Base-by-base conservation (phyloP, 2,797 vertebrate species). In the Anableps anableps region DNA sequence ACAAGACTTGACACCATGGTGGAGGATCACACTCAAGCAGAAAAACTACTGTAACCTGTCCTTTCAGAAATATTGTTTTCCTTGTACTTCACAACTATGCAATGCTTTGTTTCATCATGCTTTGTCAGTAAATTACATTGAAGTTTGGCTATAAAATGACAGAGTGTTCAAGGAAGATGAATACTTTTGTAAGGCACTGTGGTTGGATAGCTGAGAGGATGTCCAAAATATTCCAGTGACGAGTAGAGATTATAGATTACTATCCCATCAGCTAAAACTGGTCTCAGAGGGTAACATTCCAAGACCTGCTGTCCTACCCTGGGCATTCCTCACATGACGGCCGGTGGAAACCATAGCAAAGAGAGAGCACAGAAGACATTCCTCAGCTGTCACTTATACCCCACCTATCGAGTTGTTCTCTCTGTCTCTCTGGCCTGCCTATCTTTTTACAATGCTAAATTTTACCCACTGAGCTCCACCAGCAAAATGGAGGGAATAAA, bases 361-460 rank as follows among this genome's bases (percentile, higher is more conserved):
- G 93, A 90, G 83, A 82, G 93, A 92, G 92, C 90, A 92, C 91
- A 91, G 92, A 94, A 95, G 92, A 92, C 97, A 96, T 97, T 97
- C 96, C 95, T 97, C 97, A 97, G 97, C 97, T 97, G 97, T 97
- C 96, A 96, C 88, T 93, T 95, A 95, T 95, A 92, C 92, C 92
- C 89, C 91, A 90, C 92, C 90, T 89, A 80, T 88, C 74, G 0
- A 86, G 83, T 86, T 87, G 36, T 74, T 91, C 80, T 58, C 80
- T 74, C 87, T 75, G 31, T 75, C 26, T 47, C 47, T 31, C 82
- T 81, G 80, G 80, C 86, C 73, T 55, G 76, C 83, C 64, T 87
- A 58, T 86, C 83, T 75, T 74, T 53, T 70, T 79, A 76, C 77
- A 71, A 85, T 83, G 90, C 80, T 88, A 85, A 78, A 85, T 88